Evolutionary conservation across 64 coral and sea anemone species (phyloP).

Genomic region (Pocillopora verrucosa): DNA sequence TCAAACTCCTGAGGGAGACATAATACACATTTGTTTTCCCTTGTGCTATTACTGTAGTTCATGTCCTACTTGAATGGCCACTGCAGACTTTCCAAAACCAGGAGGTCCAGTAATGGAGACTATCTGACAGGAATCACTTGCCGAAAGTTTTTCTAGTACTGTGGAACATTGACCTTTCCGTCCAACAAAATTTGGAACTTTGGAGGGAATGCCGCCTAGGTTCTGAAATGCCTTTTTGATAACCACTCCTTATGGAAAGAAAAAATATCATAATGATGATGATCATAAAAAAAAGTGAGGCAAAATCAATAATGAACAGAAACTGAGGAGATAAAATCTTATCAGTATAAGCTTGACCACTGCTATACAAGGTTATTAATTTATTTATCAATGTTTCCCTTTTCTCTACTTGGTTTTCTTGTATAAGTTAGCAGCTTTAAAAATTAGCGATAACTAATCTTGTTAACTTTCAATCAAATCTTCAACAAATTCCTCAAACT

Average conservation of each 20-base stretch:
- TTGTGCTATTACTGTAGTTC: conserved; percentile 63
- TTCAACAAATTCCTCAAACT: too few species aligned
- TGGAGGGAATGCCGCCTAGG: conserved; percentile 83
- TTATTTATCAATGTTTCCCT: too few species aligned
- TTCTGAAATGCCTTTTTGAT: conserved; percentile 65
- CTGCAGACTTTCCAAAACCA: conserved; percentile 90
- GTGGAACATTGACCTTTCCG: conserved; percentile 68
- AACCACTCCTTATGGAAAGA: conserved; percentile 32
- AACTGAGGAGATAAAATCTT: too few species aligned
- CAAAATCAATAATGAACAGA: too few species aligned
- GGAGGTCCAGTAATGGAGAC: conserved; percentile 92
- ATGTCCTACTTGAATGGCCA: conserved; percentile 94
- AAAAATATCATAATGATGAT: background rate
- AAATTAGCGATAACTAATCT: too few species aligned
- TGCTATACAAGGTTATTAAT: too few species aligned
- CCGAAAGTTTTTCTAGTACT: conserved; percentile 57
- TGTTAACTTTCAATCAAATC: too few species aligned
- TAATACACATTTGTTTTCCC: conserved; percentile 69
- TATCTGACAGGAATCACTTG: conserved; percentile 53
- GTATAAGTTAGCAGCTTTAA: too few species aligned
- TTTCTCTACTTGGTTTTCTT: too few species aligned
- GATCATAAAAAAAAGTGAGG: background rate
- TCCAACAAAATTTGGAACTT: conserved; percentile 81
- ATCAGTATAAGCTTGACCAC: too few species aligned
- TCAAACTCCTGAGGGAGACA: conserved; percentile 69